Evolutionary conservation across 2,113 vertebrate genomes (phyloP), one percentile per base, ranked within the genome.

Genomic region (Carassius gibelio): DNA sequence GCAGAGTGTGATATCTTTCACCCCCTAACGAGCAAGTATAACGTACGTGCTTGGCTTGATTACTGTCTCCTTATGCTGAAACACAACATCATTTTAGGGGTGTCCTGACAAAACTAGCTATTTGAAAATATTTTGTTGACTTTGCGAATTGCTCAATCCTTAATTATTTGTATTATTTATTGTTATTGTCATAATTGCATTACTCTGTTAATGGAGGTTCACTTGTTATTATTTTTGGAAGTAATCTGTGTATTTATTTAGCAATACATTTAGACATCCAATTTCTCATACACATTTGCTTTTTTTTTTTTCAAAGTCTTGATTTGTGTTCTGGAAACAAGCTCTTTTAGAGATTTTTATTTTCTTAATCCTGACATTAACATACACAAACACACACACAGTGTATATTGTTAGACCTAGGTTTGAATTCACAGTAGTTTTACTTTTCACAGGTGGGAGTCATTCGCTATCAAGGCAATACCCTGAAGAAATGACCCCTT

Each of bases 361-460:
- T 42, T 30, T 42, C 9, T 17, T 21, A 69, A 42, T 57, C 48
- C 36, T 71, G 61, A 84, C 71, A 77, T 68, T 23, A 64, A 74
- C 57, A 69, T 17, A 57, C 2, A 57, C 75, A 90, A 88, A 77
- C 48, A 87, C 76, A 52, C 50, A 85, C 55, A 76, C 66, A 26
- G 59, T 19, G 64, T 81, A 86, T 69, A 85, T 80, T 89, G 89
- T 82, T 50, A 38, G 83, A 71, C 36, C 34, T 42, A 84, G 14
- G 68, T 66, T 36, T 88, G 62, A 61, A 48, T 84, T 48, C 88
- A 88, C 72, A 57, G 19, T 57, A 90, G 77, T 84, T 85, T 89
- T 59, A 81, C 89, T 85, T 68, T 82, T 64, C 88, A 91, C 93
- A 94, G 93, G 92, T 94, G 93, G 94, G 89, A 94, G 89, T 93